Conservation (phyloP, 2,888 invertebrate genomes). For the Rhagonycha lutea region DNA sequence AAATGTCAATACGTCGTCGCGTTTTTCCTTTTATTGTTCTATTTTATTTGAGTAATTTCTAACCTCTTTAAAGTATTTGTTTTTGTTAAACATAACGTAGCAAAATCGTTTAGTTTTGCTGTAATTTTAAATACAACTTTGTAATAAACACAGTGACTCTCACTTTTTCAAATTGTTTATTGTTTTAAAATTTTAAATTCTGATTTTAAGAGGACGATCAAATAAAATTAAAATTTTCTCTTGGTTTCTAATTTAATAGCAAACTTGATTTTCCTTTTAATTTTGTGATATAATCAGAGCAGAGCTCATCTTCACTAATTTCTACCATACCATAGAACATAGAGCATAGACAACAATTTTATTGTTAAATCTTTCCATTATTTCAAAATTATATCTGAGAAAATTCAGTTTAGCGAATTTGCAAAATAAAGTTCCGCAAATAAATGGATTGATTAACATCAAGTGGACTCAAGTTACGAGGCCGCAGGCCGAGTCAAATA, state of each 20-base stretch:
- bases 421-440: too few relatives aligned
- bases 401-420: too few relatives aligned
- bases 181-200: not conserved
- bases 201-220: not conserved
- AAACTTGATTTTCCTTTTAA: not conserved
- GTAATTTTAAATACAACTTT: not conserved
- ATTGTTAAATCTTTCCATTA: not conserved
- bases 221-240: not conserved
- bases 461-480: too few relatives aligned
- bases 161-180: not conserved
- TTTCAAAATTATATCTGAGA: too few relatives aligned
- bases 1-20: conserved; percentile 12
- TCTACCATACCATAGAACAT: too few relatives aligned
- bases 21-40: not conserved
- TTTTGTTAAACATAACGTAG: conserved; percentile 11
- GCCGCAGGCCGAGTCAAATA: too few relatives aligned
- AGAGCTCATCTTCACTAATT: not conserved
- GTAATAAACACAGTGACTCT: not conserved
- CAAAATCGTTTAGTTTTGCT: not conserved
- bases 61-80: conserved; percentile 2
- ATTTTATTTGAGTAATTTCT: not conserved
- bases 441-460: too few relatives aligned
- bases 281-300: not conserved
- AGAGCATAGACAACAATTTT: too few relatives aligned
- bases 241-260: not conserved